These are phyloP conservation scores for Melanotaenia pygmaea DNA, from an alignment of 2,797 vertebrate species.

Conservation along the genomic window DNA sequence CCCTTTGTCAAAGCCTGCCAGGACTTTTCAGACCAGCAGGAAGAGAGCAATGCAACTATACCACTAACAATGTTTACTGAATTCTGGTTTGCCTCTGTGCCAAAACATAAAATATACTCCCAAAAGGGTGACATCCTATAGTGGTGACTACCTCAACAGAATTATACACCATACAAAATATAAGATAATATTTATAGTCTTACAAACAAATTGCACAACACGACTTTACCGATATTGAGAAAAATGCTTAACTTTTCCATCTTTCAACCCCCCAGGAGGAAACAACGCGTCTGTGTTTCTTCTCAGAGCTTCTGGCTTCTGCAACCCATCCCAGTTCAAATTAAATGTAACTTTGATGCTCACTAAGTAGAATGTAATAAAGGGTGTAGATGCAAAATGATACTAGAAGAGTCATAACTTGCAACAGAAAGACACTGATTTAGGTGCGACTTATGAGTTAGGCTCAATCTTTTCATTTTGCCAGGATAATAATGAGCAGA, in stretches of 20 bases:
- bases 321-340: constrained; percentile 46
- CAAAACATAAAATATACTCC: constrained; percentile 50
- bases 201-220: constrained; percentile 32
- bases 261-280: constrained; percentile 50
- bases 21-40: constrained; percentile 42
- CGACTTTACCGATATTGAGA: constrained; percentile 40
- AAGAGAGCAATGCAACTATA: constrained; percentile 42
- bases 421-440: constrained; percentile 12
- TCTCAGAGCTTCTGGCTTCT: constrained; percentile 65
- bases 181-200: constrained; percentile 13
- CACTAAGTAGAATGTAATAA: constrained; percentile 39
- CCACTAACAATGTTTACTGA: constrained; percentile 46
- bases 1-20: constrained; percentile 73
- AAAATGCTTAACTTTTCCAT: constrained; percentile 40
- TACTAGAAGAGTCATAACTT: constrained; percentile 1
- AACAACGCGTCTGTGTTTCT: constrained; percentile 57
- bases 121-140: neutral
- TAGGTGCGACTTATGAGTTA: constrained; percentile 21
- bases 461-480: constrained; percentile 12
- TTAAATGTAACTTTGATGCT: constrained; percentile 52
- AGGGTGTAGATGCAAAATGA: constrained; percentile 28
- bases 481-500: constrained; percentile 41
- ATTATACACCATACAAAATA: neutral
- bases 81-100: constrained; percentile 54
- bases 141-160: neutral